Conservation (phyloP, 2,888 invertebrate genomes). For the Drosophila meridionalis region DNA sequence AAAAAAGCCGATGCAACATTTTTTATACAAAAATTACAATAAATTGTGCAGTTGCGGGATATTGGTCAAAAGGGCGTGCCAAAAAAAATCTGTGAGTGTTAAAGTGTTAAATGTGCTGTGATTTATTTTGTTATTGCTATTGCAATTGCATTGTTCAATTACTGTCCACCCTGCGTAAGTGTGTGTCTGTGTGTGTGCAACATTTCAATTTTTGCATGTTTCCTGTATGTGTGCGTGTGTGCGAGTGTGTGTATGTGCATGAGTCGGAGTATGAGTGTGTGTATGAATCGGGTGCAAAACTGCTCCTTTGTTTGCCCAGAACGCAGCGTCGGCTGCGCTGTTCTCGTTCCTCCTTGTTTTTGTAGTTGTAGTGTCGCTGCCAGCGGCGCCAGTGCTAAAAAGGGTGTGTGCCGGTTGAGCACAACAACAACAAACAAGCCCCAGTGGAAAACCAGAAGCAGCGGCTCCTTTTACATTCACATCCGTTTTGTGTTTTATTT, state of each 20-base stretch:
- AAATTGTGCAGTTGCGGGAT: slow-evolving; percentile 56
- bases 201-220: slow-evolving; percentile 55
- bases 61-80: slow-evolving; percentile 51
- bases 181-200: slow-evolving; percentile 41
- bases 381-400: slow-evolving; percentile 57
- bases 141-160: slow-evolving; percentile 41
- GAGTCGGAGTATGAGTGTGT: slow-evolving; percentile 20
- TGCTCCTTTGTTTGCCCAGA: slow-evolving; percentile 76
- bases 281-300: slow-evolving; percentile 64
- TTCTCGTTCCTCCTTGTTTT: slow-evolving; percentile 27
- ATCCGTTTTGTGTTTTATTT: slow-evolving; percentile 52
- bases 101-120: slow-evolving; percentile 25
- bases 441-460: slow-evolving; percentile 23
- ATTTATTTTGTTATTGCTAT: slow-evolving; percentile 18
- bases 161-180: slow-evolving; percentile 43
- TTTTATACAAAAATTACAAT: slow-evolving; percentile 46
- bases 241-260: slow-evolving; percentile 15
- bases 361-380: slow-evolving; percentile 49
- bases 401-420: slow-evolving; percentile 64
- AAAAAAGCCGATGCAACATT: slow-evolving; percentile 66
- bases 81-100: slow-evolving; percentile 37
- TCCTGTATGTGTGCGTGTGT: slow-evolving; percentile 16
- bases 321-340: slow-evolving; percentile 64
- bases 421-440: slow-evolving; percentile 36
- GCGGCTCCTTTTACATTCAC: slow-evolving; percentile 48